Conservation (phyloP, 2,113 vertebrate species). For the Gavia stellata region DNA sequence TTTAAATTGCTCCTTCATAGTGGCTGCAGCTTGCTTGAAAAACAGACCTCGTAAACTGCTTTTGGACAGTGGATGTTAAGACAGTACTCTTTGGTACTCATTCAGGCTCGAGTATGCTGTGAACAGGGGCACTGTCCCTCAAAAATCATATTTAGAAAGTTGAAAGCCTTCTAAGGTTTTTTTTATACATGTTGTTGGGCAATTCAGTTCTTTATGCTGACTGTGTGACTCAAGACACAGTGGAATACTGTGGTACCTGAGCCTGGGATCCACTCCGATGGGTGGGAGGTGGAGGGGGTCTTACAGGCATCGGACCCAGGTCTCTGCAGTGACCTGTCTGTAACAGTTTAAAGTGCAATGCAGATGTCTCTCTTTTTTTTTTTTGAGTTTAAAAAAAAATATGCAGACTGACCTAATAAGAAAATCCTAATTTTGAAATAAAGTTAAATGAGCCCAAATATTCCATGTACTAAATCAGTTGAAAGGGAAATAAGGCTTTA, state of each 20-base stretch:
- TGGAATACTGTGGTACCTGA: neutral
- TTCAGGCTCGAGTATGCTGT: neutral
- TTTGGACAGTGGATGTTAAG: neutral
- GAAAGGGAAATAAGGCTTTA: neutral
- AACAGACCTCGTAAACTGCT: neutral
- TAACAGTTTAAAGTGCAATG: neutral
- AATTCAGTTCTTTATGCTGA: neutral
- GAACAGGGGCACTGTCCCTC: neutral
- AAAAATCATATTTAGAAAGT: neutral
- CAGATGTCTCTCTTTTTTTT: neutral
- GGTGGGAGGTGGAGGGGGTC: neutral
- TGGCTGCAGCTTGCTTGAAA: neutral
- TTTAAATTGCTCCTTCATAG: neutral
- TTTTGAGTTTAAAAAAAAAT: neutral
- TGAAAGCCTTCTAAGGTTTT: neutral
- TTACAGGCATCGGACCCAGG: neutral
- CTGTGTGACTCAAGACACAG: neutral
- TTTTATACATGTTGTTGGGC: neutral
- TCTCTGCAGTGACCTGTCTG: neutral
- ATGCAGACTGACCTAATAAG: neutral
- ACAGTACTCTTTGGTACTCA: rapidly evolving
- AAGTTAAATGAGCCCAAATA: neutral
- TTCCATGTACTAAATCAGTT: neutral
- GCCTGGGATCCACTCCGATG: neutral
- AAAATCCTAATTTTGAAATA: neutral